These are phyloP conservation scores for Cynoglossus semilaevis DNA, from an alignment of 2,113 vertebrate species.

Conservation along the genomic window DNA sequence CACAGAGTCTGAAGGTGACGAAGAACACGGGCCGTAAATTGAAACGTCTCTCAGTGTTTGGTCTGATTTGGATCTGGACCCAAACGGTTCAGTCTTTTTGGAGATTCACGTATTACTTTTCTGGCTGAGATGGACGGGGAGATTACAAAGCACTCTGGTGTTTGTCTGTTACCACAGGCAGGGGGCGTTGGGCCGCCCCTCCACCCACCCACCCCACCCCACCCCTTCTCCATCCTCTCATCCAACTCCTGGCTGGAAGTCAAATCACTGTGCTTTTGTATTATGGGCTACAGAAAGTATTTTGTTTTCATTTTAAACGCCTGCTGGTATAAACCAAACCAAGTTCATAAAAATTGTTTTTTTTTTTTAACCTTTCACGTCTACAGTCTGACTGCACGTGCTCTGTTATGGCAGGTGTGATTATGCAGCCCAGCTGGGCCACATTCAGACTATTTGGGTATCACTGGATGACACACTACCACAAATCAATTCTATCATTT, in stretches of 20 bases:
- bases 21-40: constrained; percentile 22
- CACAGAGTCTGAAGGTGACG: constrained; percentile 26
- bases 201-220: neutral
- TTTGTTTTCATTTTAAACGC: neutral
- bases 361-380: too few relatives aligned
- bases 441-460: too few relatives aligned
- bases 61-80: neutral
- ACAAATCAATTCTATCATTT: too few relatives aligned
- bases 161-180: too few relatives aligned
- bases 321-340: too few relatives aligned
- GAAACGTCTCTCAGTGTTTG: constrained; percentile 2
- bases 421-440: too few relatives aligned
- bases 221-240: neutral
- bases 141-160: neutral
- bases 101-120: neutral
- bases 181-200: neutral
- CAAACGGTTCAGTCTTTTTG: neutral
- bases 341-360: too few relatives aligned
- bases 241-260: neutral
- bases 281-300: neutral
- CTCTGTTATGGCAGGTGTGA: too few relatives aligned
- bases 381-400: too few relatives aligned
- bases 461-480: too few relatives aligned
- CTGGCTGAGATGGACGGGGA: neutral
- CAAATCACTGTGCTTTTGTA: neutral